phyloP scores from a whole-genome alignment of 92 coral and sea anemone genomes.

The Zoanthus sansibaricus region DNA sequence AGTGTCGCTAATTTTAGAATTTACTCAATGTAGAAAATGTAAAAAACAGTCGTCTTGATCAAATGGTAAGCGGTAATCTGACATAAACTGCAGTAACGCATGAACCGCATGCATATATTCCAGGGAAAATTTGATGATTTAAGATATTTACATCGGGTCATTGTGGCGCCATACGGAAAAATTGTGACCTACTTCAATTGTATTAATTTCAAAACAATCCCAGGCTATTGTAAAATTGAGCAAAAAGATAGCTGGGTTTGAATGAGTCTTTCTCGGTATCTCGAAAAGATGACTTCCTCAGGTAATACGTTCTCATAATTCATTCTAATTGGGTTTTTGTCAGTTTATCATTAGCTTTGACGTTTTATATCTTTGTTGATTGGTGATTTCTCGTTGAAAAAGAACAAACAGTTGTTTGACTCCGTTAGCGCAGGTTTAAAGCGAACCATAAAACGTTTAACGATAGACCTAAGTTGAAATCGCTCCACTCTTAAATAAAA shows the following conservation, averaged over 20 bases:
- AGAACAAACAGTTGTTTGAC: not conserved
- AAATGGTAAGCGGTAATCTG: not conserved
- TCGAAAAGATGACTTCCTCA: not conserved
- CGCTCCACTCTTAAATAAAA: not conserved
- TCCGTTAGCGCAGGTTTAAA: not conserved
- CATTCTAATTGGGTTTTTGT: not conserved
- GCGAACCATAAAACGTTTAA: slow-evolving; percentile 23
- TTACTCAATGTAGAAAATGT: not conserved
- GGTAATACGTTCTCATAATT: not conserved
- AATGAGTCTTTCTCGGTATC: not conserved
- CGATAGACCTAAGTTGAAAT: not conserved
- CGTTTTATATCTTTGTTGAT: not conserved
- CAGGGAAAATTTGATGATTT: slow-evolving; percentile 21
- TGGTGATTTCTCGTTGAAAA: not conserved
- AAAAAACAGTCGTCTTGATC: not conserved
- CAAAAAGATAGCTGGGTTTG: slow-evolving; percentile 4
- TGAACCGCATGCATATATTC: not conserved
- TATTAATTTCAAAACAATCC: not conserved
- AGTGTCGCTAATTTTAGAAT: not conserved
- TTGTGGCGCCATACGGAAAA: slow-evolving; percentile 25
- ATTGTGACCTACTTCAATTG: slow-evolving; percentile 3
- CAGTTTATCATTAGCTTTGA: not conserved
- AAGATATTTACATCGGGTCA: slow-evolving; percentile 24
- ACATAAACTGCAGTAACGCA: slow-evolving; percentile 1
- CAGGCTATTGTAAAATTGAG: not conserved